Evolutionary conservation across 2,797 vertebrate genomes (phyloP), one percentile per base, ranked within the genome.

Genomic region (Hemibagrus guttatus): DNA sequence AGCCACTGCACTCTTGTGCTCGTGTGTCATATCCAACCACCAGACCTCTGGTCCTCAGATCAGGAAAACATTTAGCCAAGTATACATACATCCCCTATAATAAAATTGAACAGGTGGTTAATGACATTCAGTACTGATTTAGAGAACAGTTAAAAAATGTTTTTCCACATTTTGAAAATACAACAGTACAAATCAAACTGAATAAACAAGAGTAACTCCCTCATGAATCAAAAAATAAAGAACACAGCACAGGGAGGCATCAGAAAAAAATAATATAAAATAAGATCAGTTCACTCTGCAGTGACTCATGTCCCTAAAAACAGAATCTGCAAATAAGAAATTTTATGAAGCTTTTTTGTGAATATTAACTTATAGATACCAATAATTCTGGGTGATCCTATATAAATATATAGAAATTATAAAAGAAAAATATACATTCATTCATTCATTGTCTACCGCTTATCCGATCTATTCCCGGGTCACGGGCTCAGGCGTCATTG

Each of bases 11-110:
- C 88, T 95, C 95, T 93, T 98, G 97, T 58, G 95, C 98, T 87
- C 98, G 94, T 85, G 97, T 98, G 93, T 99, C 98, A 85, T 96
- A 98, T 1, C 98, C 98, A 54, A 99, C 93, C 23, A 99, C 98
- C 90, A 99, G 93, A 3, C 98, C 98, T 89, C 96, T 95, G 90
- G 95, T 95, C 90, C 93, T 91, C 80, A 98, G 90, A 92, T 98
- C 97, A 78, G 96, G 93, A 71, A 97, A 97, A 88, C 86, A 95
- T 91, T 93, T 96, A 92, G 94, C 93, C 66, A 99, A 96, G 90
- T 99, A 98, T 14, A 94, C 94, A 89, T 95, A 96, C 87, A 99
- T 93, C 5, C 98, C 98, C 98, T 99, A 93, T 26, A 91, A 85
- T 35, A 54, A 81, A 83, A 66, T 28, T 8, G 84, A 4, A 83